Conservation (phyloP, 2,888 invertebrate genomes). For the Torymus auratus region DNA sequence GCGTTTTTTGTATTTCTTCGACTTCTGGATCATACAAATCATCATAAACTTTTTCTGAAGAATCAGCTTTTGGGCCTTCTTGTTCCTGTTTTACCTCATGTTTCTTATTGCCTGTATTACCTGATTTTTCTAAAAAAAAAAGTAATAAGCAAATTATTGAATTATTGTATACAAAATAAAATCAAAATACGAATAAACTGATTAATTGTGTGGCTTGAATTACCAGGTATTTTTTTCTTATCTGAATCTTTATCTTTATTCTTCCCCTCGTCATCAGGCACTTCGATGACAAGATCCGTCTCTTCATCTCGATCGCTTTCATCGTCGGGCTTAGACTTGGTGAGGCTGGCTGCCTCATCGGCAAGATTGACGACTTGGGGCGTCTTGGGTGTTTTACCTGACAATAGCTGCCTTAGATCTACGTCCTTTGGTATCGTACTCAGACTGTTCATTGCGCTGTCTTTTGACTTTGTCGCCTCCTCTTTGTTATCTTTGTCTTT, state of each 20-base stretch:
- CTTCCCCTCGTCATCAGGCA: slow-evolving; percentile 74
- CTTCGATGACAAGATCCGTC: slow-evolving; percentile 71
- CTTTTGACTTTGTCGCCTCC: background rate
- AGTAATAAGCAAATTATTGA: slow-evolving; percentile 1
- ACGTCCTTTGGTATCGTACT: slow-evolving; percentile 67
- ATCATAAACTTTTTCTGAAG: no score
- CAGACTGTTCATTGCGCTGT: background rate
- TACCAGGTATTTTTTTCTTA: slow-evolving; percentile 62
- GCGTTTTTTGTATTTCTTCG: slow-evolving; percentile 81
- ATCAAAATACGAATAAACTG: slow-evolving; percentile 2
- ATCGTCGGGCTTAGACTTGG: slow-evolving; percentile 70
- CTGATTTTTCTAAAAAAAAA: slow-evolving; percentile 10
- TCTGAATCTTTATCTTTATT: slow-evolving; percentile 67
- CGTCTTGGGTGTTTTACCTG: slow-evolving; percentile 61
- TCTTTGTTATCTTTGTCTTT: slow-evolving; percentile 40
- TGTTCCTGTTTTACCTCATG: no score
- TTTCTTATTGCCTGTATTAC: background rate
- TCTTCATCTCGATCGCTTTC: slow-evolving; percentile 76
- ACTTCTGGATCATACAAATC: no score
- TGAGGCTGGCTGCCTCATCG: slow-evolving; percentile 70
- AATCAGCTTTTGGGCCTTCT: no score
- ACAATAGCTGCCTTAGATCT: slow-evolving; percentile 76
- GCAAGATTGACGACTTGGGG: slow-evolving; percentile 69
- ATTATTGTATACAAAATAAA: background rate
- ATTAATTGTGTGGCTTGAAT: background rate